These are phyloP conservation scores for Tricholaema leucomelas DNA, from an alignment of 2,113 vertebrate genomes.

Conservation along the genomic window DNA sequence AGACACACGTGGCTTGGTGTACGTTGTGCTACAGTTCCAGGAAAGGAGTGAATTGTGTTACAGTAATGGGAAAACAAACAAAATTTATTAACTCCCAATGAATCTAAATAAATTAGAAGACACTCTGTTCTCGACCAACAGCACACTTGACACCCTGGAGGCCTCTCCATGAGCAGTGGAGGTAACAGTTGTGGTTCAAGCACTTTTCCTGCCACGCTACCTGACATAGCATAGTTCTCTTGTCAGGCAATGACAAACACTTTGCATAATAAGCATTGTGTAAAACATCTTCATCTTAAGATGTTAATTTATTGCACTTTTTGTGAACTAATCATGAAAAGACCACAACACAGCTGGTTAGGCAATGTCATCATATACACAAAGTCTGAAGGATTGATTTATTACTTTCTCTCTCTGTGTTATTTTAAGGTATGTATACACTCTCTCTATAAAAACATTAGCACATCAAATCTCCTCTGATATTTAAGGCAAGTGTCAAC, in stretches of 20 bases:
- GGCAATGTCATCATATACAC: background rate
- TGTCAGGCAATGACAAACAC: background rate
- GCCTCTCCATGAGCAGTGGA: background rate
- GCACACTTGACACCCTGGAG: background rate
- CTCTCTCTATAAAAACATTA: background rate
- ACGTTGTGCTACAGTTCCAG: background rate
- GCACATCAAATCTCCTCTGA: background rate
- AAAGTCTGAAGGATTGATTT: background rate
- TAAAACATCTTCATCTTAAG: background rate
- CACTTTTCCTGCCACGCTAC: background rate
- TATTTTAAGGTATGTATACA: background rate
- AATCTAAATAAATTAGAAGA: background rate
- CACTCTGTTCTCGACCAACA: background rate
- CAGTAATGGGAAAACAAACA: background rate
- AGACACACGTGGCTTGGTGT: background rate
- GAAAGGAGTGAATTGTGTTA: background rate
- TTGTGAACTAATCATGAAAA: background rate
- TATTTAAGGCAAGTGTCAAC: background rate
- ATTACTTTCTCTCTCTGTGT: background rate
- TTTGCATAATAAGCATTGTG: background rate
- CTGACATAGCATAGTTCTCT: background rate
- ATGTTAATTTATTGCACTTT: background rate
- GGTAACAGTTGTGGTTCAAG: background rate
- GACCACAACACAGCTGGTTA: background rate
- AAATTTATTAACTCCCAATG: background rate